Evolutionary conservation across 2,797 vertebrate species (phyloP).

Genomic region (Mareca penelope): DNA sequence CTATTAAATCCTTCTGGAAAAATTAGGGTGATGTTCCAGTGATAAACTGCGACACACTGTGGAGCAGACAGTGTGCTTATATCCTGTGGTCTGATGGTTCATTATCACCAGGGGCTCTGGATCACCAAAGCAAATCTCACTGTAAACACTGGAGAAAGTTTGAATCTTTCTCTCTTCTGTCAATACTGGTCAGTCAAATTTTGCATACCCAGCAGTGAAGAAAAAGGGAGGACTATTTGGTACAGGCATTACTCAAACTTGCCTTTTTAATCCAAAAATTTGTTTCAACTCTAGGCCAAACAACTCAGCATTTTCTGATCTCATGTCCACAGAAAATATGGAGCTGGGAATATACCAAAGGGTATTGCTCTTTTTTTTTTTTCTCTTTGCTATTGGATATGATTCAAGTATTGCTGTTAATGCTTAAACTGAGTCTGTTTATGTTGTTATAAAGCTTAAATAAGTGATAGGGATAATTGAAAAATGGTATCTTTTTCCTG

Average conservation of each 20-base stretch:
- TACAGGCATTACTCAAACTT: neutral
- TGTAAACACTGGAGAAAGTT: neutral
- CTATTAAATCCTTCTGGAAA: neutral
- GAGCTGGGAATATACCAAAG: neutral
- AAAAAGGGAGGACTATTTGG: neutral
- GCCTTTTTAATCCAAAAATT: neutral
- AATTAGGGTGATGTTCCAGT: neutral
- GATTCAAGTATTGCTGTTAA: neutral
- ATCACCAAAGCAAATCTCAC: neutral
- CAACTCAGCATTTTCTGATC: neutral
- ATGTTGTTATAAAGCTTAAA: neutral
- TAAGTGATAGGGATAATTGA: neutral
- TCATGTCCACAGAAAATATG: neutral
- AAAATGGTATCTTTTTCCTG: neutral
- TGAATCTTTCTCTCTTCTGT: neutral
- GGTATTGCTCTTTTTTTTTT: neutral
- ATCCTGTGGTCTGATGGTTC: neutral
- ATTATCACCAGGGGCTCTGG: neutral
- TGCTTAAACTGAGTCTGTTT: neutral
- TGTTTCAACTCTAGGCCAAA: neutral
- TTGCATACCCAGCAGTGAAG: neutral
- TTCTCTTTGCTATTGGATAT: neutral
- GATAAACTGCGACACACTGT: neutral
- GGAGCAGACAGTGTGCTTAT: neutral
- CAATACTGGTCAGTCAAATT: neutral